A percentile compares a stretch with the other conserved stretches of the same genome.
Evolutionary conservation across 2,888 invertebrate genomes (phyloP).

Genomic region (Conomelus anceps): DNA sequence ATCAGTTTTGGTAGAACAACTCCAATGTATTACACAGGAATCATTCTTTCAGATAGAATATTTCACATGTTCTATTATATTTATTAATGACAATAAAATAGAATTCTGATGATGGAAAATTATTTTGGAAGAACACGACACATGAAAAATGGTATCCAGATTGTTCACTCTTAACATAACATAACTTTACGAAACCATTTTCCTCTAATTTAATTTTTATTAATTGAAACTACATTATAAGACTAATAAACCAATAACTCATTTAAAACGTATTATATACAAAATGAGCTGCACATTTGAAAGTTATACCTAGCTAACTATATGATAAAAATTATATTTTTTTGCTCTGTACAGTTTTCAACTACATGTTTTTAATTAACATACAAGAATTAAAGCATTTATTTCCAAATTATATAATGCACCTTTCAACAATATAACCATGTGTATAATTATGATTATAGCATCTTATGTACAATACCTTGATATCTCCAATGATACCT

Average conservation of each 20-base stretch:
- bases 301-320: neutral
- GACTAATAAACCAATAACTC: neutral
- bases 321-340: neutral
- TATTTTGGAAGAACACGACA: neutral
- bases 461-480: neutral
- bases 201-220: neutral
- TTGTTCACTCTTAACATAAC: too few relatives aligned
- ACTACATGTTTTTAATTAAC: neutral
- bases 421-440: neutral
- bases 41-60: too few relatives aligned
- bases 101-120: too few relatives aligned
- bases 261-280: neutral
- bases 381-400: neutral
- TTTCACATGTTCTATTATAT: too few relatives aligned
- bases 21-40: too few relatives aligned
- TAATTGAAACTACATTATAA: neutral
- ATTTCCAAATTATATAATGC: neutral
- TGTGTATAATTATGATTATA: neutral
- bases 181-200: neutral
- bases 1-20: too few relatives aligned
- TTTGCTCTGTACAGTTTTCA: neutral
- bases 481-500: neutral
- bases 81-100: too few relatives aligned
- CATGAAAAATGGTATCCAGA: too few relatives aligned
- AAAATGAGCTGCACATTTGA: neutral